A percentile compares a stretch with the other conserved stretches of the same genome.
Evolutionary conservation across 2,797 vertebrate genomes (phyloP).

Genomic region (Eptatretus atami): DNA sequence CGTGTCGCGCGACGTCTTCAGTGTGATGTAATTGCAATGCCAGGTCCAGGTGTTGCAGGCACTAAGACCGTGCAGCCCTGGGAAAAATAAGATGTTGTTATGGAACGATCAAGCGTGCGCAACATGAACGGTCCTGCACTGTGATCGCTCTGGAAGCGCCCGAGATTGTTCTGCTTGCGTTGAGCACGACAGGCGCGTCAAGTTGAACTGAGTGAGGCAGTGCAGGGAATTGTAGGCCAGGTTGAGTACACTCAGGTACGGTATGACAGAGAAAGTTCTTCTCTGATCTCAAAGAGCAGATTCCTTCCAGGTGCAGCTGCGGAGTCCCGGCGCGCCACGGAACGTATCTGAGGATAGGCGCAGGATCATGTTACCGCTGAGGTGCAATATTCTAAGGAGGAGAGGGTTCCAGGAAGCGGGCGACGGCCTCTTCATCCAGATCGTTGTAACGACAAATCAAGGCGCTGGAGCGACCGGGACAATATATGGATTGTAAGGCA

Average conservation of each 20-base stretch:
- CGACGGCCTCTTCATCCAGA: neutral
- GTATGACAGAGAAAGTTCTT: neutral
- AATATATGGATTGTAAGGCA: too few relatives aligned
- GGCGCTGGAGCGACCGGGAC: neutral
- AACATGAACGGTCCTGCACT: constrained; percentile 20
- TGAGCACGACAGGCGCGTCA: constrained; percentile 26
- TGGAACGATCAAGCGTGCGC: constrained; percentile 21
- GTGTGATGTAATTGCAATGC: neutral
- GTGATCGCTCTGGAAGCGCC: constrained; percentile 27
- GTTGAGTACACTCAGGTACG: neutral
- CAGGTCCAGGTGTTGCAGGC: neutral
- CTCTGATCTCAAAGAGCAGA: neutral
- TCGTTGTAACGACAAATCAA: constrained; percentile 1
- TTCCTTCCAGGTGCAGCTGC: constrained; percentile 1
- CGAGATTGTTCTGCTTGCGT: constrained; percentile 72
- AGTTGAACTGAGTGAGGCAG: constrained; percentile 61
- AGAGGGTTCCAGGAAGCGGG: neutral
- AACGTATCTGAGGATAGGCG: neutral
- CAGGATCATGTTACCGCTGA: neutral
- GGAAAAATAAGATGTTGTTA: neutral
- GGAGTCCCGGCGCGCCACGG: neutral
- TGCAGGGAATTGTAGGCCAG: constrained; percentile 39
- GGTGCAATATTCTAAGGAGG: neutral
- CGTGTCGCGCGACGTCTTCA: neutral
- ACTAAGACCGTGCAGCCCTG: neutral